Evolutionary conservation across 2,797 vertebrate species (phyloP).

Genomic region (Sebastes variabilis): DNA sequence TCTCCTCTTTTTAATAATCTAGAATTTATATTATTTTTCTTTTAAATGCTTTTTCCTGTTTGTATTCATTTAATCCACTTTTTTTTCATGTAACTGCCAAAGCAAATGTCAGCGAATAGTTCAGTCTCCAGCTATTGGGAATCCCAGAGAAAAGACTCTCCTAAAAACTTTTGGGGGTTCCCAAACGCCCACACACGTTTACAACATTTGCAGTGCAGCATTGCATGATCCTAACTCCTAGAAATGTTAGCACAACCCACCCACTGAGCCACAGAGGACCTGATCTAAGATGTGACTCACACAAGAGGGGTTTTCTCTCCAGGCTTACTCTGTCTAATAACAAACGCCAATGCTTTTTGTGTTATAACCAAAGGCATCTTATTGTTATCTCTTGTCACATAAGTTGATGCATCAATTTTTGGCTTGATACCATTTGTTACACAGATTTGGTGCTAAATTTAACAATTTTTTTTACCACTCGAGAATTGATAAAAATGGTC

Average conservation of each 20-base stretch:
- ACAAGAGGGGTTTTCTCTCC: slow-evolving; percentile 5
- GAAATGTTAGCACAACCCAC: slow-evolving; percentile 27
- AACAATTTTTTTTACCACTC: too few relatives aligned
- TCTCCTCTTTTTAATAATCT: not conserved
- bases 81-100: not conserved
- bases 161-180: slow-evolving; percentile 12
- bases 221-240: slow-evolving; percentile 8
- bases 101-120: not conserved
- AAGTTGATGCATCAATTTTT: too few relatives aligned
- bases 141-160: not conserved
- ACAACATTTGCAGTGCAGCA: not conserved
- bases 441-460: too few relatives aligned
- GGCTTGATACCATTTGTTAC: too few relatives aligned
- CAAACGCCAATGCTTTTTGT: not conserved
- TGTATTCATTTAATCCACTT: not conserved
- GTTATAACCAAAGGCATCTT: not conserved
- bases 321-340: not conserved
- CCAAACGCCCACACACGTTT: slow-evolving; percentile 3
- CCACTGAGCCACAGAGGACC: slow-evolving; percentile 6
- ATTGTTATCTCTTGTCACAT: not conserved
- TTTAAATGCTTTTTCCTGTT: not conserved
- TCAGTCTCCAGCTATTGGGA: not conserved
- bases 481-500: too few relatives aligned
- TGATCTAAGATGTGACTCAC: slow-evolving; percentile 4
- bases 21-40: not conserved